Conservation (phyloP, 2,113 vertebrate species). For the Rissa tridactyla region DNA sequence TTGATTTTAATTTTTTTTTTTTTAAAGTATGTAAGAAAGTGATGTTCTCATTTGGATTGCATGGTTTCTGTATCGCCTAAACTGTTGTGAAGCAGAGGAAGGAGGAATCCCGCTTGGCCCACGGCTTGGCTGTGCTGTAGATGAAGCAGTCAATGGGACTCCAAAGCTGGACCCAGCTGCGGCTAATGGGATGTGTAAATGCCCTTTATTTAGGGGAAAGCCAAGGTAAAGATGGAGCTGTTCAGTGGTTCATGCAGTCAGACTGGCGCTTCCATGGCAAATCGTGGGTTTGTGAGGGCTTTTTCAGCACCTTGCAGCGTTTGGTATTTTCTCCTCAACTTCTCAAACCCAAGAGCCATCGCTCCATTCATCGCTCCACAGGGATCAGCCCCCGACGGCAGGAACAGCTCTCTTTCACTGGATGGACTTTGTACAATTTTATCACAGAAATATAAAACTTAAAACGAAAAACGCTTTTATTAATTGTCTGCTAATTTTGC, state of each 20-base stretch:
- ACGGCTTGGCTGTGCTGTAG: neutral
- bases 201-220: neutral
- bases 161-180: neutral
- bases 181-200: neutral
- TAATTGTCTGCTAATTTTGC: neutral
- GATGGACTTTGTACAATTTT: conserved; percentile 25
- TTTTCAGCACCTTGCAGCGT: neutral
- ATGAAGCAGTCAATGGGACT: neutral
- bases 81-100: neutral
- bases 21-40: neutral
- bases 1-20: neutral
- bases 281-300: neutral
- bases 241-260: neutral
- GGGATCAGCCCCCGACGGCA: conserved; percentile 70
- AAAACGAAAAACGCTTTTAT: neutral
- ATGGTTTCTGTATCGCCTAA: rapidly evolving
- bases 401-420: conserved; percentile 75
- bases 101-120: neutral
- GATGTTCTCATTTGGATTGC: neutral
- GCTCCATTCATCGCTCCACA: conserved; percentile 1
- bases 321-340: neutral
- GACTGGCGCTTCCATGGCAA: neutral
- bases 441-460: neutral
- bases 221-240: neutral
- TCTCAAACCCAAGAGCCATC: conserved; percentile 39